phyloP scores from a whole-genome alignment of 2,888 invertebrate genomes.

The Trichopoda pennipes region DNA sequence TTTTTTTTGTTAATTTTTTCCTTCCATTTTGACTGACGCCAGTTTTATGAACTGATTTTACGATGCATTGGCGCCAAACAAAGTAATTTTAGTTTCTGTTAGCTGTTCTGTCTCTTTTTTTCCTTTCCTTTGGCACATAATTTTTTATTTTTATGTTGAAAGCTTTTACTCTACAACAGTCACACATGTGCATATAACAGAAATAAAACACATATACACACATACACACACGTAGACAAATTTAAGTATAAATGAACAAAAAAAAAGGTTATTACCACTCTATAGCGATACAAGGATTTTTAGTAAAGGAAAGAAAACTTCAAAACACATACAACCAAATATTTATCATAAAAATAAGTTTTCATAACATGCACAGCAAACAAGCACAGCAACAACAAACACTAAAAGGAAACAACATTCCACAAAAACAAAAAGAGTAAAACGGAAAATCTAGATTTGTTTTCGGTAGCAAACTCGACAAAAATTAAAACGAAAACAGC shows the following conservation, averaged over 20 bases:
- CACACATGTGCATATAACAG: background rate
- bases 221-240: too few species aligned
- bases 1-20: conserved; percentile 8
- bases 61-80: conserved; percentile 67
- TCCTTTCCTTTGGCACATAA: background rate
- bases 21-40: conserved; percentile 59
- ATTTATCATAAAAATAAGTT: conserved; percentile 50
- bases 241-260: background rate
- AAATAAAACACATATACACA: too few species aligned
- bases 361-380: background rate
- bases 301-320: background rate
- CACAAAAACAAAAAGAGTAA: conserved; percentile 4
- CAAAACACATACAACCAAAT: conserved; percentile 1
- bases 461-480: conserved; percentile 20
- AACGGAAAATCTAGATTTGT: conserved; percentile 45
- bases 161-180: background rate
- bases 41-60: conserved; percentile 66
- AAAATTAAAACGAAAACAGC: background rate
- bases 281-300: background rate
- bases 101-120: conserved; percentile 1
- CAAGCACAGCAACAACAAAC: background rate
- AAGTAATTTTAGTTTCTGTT: conserved; percentile 42
- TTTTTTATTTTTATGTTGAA: background rate
- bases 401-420: background rate
- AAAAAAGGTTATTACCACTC: background rate